Conservation (phyloP, 2,888 invertebrate species). For the Salticus scenicus region DNA sequence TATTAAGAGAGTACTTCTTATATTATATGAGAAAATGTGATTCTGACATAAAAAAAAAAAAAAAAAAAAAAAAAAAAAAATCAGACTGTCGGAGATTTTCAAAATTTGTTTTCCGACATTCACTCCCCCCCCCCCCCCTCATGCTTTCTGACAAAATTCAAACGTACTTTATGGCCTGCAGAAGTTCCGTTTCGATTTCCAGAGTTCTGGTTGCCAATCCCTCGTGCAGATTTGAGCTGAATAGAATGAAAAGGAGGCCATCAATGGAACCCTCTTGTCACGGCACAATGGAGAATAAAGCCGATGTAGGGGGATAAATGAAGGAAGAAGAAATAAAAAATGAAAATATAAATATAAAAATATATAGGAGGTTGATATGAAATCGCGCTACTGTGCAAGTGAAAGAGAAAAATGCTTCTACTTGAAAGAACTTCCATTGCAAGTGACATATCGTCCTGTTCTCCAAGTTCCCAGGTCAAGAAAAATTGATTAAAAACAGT, state of each 20-base stretch:
- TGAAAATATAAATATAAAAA: not conserved
- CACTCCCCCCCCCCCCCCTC: not conserved
- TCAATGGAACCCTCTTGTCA: conserved; percentile 59
- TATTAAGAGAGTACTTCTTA: too few species aligned
- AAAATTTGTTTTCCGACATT: not conserved
- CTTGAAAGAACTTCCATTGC: not conserved
- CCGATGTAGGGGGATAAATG: conserved; percentile 10
- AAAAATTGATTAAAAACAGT: not conserved
- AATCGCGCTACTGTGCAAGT: conserved; percentile 19
- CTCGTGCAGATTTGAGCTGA: conserved; percentile 48
- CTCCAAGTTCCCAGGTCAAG: not conserved
- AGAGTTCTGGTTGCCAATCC: conserved; percentile 1
- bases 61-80: too few species aligned
- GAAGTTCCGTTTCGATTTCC: conserved; percentile 47
- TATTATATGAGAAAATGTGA: too few species aligned
- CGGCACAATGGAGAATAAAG: conserved; percentile 28
- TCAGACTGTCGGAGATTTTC: too few species aligned
- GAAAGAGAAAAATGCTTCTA: not conserved
- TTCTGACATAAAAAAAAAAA: too few species aligned
- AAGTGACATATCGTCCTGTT: not conserved
- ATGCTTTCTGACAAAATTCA: not conserved
- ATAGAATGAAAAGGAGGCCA: conserved; percentile 44
- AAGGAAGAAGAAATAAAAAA: conserved; percentile 17
- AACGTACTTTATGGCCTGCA: too few species aligned
- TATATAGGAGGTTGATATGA: not conserved